Evolutionary conservation across 2,888 invertebrate genomes (phyloP).

Genomic region (Drosophila pseudotalamancana): DNA sequence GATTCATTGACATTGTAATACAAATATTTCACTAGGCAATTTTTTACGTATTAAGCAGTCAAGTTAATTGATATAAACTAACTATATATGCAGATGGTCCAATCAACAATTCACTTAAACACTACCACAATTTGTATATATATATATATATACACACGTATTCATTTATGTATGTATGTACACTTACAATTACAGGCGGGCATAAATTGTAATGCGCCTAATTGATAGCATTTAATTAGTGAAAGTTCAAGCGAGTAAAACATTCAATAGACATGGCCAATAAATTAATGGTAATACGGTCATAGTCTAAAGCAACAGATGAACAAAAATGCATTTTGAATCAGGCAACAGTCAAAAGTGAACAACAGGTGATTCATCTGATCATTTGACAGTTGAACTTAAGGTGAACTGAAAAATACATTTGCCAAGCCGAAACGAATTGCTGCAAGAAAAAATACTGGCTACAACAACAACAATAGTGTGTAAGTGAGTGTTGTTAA

Average conservation of each 20-base stretch:
- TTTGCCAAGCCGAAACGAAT: conserved; percentile 30
- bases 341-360: conserved; percentile 12
- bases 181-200: conserved; percentile 4
- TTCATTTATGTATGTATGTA: not conserved
- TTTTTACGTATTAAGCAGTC: no score
- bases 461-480: conserved; percentile 15
- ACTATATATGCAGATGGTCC: not conserved
- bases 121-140: conserved; percentile 17
- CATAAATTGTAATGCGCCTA: conserved; percentile 23
- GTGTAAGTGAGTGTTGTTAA: conserved; percentile 33
- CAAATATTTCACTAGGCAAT: not conserved
- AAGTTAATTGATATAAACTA: not conserved
- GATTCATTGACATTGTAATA: not conserved
- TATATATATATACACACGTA: conserved; percentile 5
- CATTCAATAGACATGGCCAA: not conserved
- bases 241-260: conserved; percentile 40
- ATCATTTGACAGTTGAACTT: conserved; percentile 49
- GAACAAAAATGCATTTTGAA: conserved; percentile 36
- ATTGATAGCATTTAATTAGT: conserved; percentile 40
- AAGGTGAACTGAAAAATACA: conserved; percentile 24
- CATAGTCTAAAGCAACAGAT: conserved; percentile 10
- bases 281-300: conserved; percentile 3
- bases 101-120: conserved; percentile 14
- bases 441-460: conserved; percentile 19
- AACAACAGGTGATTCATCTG: conserved; percentile 58